A percentile compares a stretch with the other conserved stretches of the same genome.
phyloP scores from a whole-genome alignment of 2,888 invertebrate genomes.

The Callosobruchus maculatus region DNA sequence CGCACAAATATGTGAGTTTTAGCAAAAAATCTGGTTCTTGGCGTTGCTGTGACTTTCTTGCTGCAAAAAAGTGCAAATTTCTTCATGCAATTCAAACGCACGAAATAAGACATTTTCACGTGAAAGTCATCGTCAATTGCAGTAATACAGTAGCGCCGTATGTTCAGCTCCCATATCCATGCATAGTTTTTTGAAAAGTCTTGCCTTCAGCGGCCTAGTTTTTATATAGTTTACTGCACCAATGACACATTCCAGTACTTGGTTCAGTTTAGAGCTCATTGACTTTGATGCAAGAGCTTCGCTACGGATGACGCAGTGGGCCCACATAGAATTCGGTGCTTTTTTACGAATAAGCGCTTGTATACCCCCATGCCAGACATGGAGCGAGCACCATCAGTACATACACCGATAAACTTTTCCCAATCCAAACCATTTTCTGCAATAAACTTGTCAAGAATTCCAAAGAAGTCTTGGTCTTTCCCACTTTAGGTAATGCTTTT shows the following conservation, averaged over 20 bases:
- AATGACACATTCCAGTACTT: constrained; percentile 9
- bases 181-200: too few relatives aligned
- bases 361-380: constrained; percentile 7
- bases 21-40: too few relatives aligned
- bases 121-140: constrained; percentile 9
- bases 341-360: constrained; percentile 18
- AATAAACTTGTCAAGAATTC: constrained; percentile 22
- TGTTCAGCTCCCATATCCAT: too few relatives aligned
- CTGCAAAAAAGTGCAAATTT: constrained; percentile 10
- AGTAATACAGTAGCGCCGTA: too few relatives aligned
- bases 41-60: constrained; percentile 7
- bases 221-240: too few relatives aligned
- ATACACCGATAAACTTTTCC: too few relatives aligned
- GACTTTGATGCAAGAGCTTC: too few relatives aligned
- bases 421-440: too few relatives aligned
- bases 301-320: constrained; percentile 20
- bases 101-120: constrained; percentile 15
- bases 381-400: constrained; percentile 8
- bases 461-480: constrained; percentile 14
- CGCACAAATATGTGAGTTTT: too few relatives aligned
- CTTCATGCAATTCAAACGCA: constrained; percentile 17
- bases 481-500: constrained; percentile 9
- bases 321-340: constrained; percentile 16
- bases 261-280: constrained; percentile 8
- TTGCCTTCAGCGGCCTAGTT: constrained; percentile 13